Conservation (phyloP, 1,140 invertebrate species). For the Calycopis cecrops region DNA sequence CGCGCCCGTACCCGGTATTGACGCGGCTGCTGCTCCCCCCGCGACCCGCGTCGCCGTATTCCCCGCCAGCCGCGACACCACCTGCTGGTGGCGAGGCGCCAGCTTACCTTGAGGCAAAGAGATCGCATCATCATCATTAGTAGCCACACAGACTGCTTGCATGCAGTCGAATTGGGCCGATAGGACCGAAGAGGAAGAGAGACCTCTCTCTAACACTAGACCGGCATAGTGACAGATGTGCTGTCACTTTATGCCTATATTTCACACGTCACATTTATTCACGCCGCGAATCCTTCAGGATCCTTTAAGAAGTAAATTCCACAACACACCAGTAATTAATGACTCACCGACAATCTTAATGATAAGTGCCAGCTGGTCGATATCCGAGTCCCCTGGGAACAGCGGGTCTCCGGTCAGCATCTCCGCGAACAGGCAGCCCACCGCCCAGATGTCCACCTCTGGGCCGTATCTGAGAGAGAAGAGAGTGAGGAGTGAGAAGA, state of each 20-base stretch:
- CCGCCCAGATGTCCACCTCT: slow-evolving; percentile 93
- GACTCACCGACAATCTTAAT: slow-evolving; percentile 81
- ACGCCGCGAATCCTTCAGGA: too few relatives aligned
- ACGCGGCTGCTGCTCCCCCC: slow-evolving; percentile 32
- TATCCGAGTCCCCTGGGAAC: slow-evolving; percentile 93
- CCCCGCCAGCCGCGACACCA: slow-evolving; percentile 77
- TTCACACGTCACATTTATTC: too few relatives aligned
- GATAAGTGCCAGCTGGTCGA: slow-evolving; percentile 93
- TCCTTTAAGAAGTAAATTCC: too few relatives aligned
- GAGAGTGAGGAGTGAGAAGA: too few relatives aligned
- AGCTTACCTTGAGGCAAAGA: slow-evolving; percentile 61
- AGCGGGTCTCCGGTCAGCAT: slow-evolving; percentile 89
- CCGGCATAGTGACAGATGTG: too few relatives aligned
- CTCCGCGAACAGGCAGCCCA: slow-evolving; percentile 91
- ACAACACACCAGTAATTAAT: too few relatives aligned
- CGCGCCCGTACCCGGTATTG: slow-evolving; percentile 41
- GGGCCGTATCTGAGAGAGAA: slow-evolving; percentile 75
- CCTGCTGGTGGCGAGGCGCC: slow-evolving; percentile 77
- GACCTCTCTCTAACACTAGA: too few relatives aligned
- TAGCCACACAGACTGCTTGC: too few relatives aligned
- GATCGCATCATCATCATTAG: background rate
- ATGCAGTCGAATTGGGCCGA: too few relatives aligned
- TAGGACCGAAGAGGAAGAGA: too few relatives aligned
- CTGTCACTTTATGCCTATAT: too few relatives aligned
- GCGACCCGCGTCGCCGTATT: slow-evolving; percentile 61